Percentiles rank a stretch among this genome's conserved stretches.
Conservation (phyloP, 1,140 invertebrate genomes). For the Amyelois transitella region DNA sequence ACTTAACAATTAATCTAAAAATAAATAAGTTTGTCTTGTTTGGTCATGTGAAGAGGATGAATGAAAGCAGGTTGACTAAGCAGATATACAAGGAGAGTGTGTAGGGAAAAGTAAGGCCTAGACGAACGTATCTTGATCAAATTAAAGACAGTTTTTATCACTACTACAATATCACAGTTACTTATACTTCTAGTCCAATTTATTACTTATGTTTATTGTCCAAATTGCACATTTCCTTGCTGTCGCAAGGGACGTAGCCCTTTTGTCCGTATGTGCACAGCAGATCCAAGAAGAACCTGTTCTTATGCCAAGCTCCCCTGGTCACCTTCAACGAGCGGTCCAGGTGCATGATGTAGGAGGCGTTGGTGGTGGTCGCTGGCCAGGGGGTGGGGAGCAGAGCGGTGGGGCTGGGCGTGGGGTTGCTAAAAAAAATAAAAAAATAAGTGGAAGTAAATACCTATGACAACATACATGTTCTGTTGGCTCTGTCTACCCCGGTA, state of each 20-base stretch:
- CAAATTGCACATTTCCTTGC: background rate
- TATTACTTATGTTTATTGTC: background rate
- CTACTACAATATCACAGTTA: too few relatives aligned
- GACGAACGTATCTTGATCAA: too few relatives aligned
- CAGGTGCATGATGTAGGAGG: constrained; percentile 25
- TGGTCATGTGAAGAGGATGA: too few relatives aligned
- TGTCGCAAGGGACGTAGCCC: constrained; percentile 38
- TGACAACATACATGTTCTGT: too few relatives aligned
- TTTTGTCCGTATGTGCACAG: constrained; percentile 34
- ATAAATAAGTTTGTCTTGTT: too few relatives aligned
- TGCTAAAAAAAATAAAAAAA: constrained; percentile 20
- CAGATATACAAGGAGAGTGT: too few relatives aligned
- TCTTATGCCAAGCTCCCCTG: constrained; percentile 8
- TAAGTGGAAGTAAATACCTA: background rate
- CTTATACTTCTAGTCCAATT: too few relatives aligned
- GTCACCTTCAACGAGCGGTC: constrained; percentile 14
- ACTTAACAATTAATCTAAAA: too few relatives aligned
- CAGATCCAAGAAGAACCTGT: constrained; percentile 24
- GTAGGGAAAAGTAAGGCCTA: too few relatives aligned
- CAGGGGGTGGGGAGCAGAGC: constrained; percentile 26
- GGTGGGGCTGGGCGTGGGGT: constrained; percentile 30
- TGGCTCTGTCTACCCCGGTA: too few relatives aligned
- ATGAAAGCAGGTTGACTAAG: too few relatives aligned
- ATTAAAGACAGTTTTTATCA: too few relatives aligned
- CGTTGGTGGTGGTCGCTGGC: constrained; percentile 21